These are phyloP conservation scores for Melanchra persicariae DNA, from an alignment of 2,888 invertebrate species.

Conservation along the genomic window DNA sequence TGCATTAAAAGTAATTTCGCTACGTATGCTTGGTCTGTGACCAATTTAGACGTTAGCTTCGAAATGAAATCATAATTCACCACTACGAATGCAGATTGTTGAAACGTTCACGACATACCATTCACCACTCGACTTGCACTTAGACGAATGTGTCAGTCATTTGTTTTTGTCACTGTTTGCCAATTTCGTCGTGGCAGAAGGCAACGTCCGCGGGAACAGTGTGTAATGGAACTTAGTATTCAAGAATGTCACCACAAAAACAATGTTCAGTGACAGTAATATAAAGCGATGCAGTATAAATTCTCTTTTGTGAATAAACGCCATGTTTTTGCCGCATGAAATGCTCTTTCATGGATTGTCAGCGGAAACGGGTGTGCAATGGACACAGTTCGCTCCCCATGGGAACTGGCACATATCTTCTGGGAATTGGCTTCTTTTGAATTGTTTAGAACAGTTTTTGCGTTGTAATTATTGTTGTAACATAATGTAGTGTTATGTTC, in stretches of 20 bases:
- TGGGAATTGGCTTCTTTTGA: slow-evolving; percentile 70
- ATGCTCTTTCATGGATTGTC: slow-evolving; percentile 54
- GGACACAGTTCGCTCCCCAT: slow-evolving; percentile 75
- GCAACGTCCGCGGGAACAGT: slow-evolving; percentile 46
- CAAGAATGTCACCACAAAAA: slow-evolving; percentile 34
- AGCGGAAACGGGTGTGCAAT: slow-evolving; percentile 69
- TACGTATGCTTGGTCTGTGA: neutral
- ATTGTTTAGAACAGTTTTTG: slow-evolving; percentile 64
- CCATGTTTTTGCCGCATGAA: slow-evolving; percentile 52
- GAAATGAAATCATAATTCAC: slow-evolving; percentile 36
- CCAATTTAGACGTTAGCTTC: slow-evolving; percentile 21
- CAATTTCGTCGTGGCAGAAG: no score
- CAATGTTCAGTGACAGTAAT: slow-evolving; percentile 32
- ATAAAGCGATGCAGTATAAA: slow-evolving; percentile 20
- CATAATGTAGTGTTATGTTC: slow-evolving; percentile 44
- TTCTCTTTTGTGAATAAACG: slow-evolving; percentile 44
- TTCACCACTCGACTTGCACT: slow-evolving; percentile 39
- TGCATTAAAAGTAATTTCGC: slow-evolving; percentile 15
- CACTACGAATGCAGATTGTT: slow-evolving; percentile 27
- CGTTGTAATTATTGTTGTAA: slow-evolving; percentile 61
- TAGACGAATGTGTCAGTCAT: slow-evolving; percentile 36
- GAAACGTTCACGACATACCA: slow-evolving; percentile 31
- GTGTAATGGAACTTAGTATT: slow-evolving; percentile 22
- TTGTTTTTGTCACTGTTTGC: slow-evolving; percentile 48
- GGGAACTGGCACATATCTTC: slow-evolving; percentile 81